Percentiles rank a stretch among this genome's conserved stretches.
These are phyloP conservation scores for Phoeniculus purpureus DNA, from an alignment of 2,797 vertebrate genomes.

Conservation along the genomic window DNA sequence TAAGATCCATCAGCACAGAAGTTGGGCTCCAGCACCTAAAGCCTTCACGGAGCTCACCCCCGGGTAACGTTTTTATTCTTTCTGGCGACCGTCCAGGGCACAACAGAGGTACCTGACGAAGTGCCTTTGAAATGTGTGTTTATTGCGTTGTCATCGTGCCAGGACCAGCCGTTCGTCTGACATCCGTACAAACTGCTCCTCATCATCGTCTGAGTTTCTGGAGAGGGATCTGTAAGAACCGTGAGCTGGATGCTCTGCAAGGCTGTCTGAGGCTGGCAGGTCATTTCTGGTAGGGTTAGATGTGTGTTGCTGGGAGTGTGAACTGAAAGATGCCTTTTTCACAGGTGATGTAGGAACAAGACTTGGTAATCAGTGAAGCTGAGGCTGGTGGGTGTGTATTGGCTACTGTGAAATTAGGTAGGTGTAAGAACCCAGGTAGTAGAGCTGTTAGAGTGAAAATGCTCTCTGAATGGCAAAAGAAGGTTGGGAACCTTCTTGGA, in stretches of 20 bases:
- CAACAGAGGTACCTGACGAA: constrained; percentile 32
- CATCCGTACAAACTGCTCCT: constrained; percentile 27
- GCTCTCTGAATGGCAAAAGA: not conserved
- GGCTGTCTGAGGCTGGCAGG: not conserved
- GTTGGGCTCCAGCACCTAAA: not conserved
- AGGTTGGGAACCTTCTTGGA: not conserved
- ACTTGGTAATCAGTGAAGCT: not conserved
- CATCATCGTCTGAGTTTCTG: not conserved
- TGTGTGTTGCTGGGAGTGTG: not conserved
- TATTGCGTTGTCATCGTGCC: constrained; percentile 56
- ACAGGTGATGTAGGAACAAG: no score
- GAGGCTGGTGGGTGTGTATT: not conserved
- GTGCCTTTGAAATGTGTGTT: constrained; percentile 62
- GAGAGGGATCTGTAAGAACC: not conserved
- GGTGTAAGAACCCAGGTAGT: not conserved
- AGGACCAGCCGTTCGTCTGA: not conserved
- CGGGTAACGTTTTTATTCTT: constrained; percentile 45
- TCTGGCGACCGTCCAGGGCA: constrained; percentile 11
- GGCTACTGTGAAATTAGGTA: not conserved
- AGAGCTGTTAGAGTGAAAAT: not conserved
- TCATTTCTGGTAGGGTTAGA: not conserved
- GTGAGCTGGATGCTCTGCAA: not conserved
- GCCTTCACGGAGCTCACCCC: constrained; percentile 47
- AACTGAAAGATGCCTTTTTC: not conserved
- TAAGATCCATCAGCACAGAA: constrained; percentile 17